Evolutionary conservation across 1,140 invertebrate genomes (phyloP), one percentile per base, ranked within the genome.

Genomic region (Lerema accius): DNA sequence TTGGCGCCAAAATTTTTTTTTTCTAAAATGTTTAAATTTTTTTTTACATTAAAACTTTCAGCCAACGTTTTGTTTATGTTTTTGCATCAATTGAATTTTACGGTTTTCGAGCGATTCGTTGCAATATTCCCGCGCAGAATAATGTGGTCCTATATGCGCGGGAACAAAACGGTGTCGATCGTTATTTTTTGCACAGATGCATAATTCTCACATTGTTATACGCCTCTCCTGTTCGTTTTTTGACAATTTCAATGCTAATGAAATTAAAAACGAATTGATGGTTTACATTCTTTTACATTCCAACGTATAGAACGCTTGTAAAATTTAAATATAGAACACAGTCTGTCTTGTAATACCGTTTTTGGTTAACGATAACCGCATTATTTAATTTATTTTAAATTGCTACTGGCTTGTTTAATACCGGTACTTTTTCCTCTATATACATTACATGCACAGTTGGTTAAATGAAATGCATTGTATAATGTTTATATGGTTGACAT

Each of bases 131-230:
- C 26, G n/a, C n/a, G n/a, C 14, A 28, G 55, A 58, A 46, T 35
- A 46, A 58, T 46, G 55, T 28, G 2, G 42, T 35, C 5, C 10
- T 10, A 14, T 37, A 35, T 13, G 28, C 11, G 42, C 26, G 15
- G 42, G 19, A 46, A 48, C 43, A 23, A 39, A 48, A 59, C 37
- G 55, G 39, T 56, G 43, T 59, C 55, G 53, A 5, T 11, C 26
- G 26, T 7, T 10, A 19, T 53, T 46, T 59, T 58, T 59, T 55
- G 42, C 42, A 46, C 42, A 46, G 43, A 59, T 14, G 55, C 28
- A 59, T 59, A 59, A 59, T 59, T 43, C 53, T 56, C 11, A 32
- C 42, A 37, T 59, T 37, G 16, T 59, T 58, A 6, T 48, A 17
- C 40, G 15, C 16, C 3, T 46, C 28, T 37, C 3, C 19, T 56